A percentile compares a stretch with the other conserved stretches of the same genome.
Conservation (phyloP, 2,113 vertebrate species). For the Leucopternis melanops region DNA sequence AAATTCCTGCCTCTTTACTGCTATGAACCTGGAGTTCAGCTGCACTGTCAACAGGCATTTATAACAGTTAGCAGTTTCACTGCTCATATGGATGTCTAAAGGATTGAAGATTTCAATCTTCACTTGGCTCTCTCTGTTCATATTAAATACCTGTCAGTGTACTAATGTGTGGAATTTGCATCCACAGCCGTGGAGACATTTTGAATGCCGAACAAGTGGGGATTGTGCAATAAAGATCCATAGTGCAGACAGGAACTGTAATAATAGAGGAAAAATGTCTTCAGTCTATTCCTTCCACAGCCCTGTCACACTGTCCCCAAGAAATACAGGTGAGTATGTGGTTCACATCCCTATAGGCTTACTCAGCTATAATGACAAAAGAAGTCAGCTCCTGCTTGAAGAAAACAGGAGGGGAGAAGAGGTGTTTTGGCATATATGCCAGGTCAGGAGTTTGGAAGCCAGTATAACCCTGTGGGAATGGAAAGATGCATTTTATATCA, state of each 20-base stretch:
- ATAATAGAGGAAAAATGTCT: neutral
- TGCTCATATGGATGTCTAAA: neutral
- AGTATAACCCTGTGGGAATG: neutral
- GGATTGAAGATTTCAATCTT: neutral
- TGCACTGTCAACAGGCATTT: neutral
- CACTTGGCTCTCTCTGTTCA: neutral
- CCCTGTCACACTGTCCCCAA: neutral
- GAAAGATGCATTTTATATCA: neutral
- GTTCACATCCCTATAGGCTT: neutral
- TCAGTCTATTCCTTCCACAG: neutral
- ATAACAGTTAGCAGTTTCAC: neutral
- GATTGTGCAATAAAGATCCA: neutral
- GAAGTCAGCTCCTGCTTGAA: neutral
- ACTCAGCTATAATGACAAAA: neutral
- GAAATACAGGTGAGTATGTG: fast-evolving
- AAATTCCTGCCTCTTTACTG: neutral
- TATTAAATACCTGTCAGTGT: neutral
- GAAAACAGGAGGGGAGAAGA: neutral
- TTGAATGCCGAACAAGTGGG: neutral
- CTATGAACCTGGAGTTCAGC: neutral
- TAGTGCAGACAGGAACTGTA: neutral
- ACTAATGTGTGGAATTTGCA: neutral
- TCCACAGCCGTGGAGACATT: neutral
- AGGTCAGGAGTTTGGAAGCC: neutral
- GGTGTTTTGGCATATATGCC: neutral